phyloP scores from a whole-genome alignment of 2,113 vertebrate genomes.

The Leiothrix lutea region DNA sequence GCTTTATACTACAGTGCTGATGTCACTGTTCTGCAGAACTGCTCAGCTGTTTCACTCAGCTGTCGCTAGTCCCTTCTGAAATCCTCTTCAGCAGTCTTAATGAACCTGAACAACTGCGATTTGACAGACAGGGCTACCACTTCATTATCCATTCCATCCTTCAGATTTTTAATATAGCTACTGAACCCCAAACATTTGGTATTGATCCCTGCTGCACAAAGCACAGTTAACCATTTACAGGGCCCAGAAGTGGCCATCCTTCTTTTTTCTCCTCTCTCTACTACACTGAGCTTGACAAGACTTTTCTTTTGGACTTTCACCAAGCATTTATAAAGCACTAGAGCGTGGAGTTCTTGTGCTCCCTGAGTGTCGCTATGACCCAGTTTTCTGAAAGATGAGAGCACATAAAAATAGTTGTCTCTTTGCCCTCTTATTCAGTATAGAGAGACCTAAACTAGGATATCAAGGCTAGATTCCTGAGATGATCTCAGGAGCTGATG shows the following conservation, averaged over 20 bases:
- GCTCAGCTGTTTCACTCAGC: constrained; percentile 24
- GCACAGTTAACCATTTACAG: background rate
- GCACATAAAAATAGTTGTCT: constrained; percentile 18
- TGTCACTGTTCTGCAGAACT: background rate
- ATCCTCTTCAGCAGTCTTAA: background rate
- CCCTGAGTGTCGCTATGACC: background rate
- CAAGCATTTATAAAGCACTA: background rate
- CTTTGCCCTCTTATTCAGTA: background rate
- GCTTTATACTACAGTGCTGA: background rate
- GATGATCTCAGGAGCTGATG: background rate
- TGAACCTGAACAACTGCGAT: constrained; percentile 1
- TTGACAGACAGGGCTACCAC: background rate
- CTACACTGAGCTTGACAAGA: background rate
- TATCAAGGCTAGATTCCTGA: background rate
- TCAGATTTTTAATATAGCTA: background rate
- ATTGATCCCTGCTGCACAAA: background rate
- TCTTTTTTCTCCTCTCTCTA: background rate
- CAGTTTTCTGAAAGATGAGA: constrained; percentile 44
- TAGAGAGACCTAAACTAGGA: background rate
- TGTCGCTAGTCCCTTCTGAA: background rate
- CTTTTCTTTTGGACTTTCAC: background rate
- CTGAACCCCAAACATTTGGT: background rate
- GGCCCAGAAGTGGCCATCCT: background rate
- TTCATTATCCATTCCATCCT: background rate
- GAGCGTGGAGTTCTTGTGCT: background rate